These are phyloP conservation scores for Malurus melanocephalus DNA, from an alignment of 2,113 vertebrate species.

Conservation along the genomic window DNA sequence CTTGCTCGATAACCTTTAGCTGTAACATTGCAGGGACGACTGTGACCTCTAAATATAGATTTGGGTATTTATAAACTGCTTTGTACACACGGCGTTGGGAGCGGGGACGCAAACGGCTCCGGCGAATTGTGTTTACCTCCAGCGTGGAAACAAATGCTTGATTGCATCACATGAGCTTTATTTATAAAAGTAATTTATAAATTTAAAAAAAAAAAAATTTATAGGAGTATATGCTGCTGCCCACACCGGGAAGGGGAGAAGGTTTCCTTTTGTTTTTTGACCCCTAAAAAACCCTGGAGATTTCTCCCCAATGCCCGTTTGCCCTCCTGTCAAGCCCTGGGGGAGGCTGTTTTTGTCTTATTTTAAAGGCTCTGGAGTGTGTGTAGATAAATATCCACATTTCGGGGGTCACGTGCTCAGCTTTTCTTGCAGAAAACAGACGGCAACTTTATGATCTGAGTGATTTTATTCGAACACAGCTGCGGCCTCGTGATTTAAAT, in stretches of 20 bases:
- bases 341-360: background rate
- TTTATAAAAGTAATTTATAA: background rate
- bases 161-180: slow-evolving; percentile 57
- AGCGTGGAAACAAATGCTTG: slow-evolving; percentile 63
- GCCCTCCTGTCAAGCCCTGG: background rate
- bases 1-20: slow-evolving; percentile 53
- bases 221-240: background rate
- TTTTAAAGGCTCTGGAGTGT: background rate
- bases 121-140: slow-evolving; percentile 64
- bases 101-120: slow-evolving; percentile 28
- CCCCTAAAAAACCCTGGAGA: slow-evolving; percentile 20
- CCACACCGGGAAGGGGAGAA: background rate
- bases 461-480: slow-evolving; percentile 64
- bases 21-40: slow-evolving; percentile 20
- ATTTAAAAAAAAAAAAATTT: no score
- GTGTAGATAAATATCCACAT: background rate
- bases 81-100: slow-evolving; percentile 39
- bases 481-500: slow-evolving; percentile 59
- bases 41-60: slow-evolving; percentile 67
- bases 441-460: slow-evolving; percentile 64
- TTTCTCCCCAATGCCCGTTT: background rate
- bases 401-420: background rate
- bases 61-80: slow-evolving; percentile 62
- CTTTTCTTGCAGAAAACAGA: slow-evolving; percentile 52
- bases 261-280: background rate